Evolutionary conservation across 37 sponge, comb jelly and placozoan genomes (phyloP), one percentile per base, ranked within the genome.

Genomic region (Chondrilla cf. caribensis): DNA sequence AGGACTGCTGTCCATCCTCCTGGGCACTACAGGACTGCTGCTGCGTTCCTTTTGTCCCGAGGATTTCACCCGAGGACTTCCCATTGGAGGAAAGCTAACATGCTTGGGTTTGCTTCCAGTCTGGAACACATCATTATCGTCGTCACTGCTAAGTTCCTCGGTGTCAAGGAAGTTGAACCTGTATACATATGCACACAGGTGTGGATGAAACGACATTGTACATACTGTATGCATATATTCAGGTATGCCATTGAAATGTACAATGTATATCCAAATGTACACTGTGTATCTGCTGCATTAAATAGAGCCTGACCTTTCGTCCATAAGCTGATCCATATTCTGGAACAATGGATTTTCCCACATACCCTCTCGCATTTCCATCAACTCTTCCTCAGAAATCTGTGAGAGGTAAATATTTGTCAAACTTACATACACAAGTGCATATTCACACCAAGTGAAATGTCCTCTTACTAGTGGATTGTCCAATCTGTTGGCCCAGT

Each of bases 321-420:
- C 92, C 88, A 95, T 85, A 6, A 95, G 84, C 67, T 95, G 89
- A 37, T 95, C 91, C 58, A 86, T 86, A 85, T 90, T 90, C 47
- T 85, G 84, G 86, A 89, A 95, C 24, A 70, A 86, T 17, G 95
- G 95, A 58, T 95, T 95, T 83, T 95, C 92, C 95, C 95, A 95
- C 18, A 85, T 36, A 0, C 75, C 84, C 2, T 2, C 51, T 70
- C 86, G 70, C 67, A 88, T 44, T 31, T 81, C 58, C 51, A 54
- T 58, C 24, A 89, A 43, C 71, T 95, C 95, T 77, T 95, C 95
- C 0, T 87, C 89, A 26, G 87, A 81, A 44, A 89, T 54, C 83
- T 82, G 38, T 76, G 58, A 70, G 0, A 21, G 25, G 38, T 11
- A 47, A 47, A 47, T 47, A 11, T 11, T 47, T 47, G 51, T 14